Evolutionary conservation across 2,797 vertebrate species (phyloP).

Genomic region (Trachurus trachurus): DNA sequence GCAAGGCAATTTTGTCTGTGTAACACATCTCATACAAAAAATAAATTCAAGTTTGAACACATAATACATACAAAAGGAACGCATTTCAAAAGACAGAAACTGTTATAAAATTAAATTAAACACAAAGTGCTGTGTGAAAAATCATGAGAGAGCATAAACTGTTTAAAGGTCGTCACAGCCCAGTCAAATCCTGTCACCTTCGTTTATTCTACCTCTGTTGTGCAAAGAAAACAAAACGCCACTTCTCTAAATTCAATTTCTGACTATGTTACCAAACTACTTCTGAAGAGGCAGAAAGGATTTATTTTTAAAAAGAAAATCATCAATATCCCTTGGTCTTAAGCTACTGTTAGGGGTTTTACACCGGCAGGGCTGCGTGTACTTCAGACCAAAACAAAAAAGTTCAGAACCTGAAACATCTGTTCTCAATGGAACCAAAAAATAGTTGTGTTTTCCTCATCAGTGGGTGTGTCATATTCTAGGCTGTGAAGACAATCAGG

Average conservation of each 20-base stretch:
- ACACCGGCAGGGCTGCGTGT: too few species aligned
- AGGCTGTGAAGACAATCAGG: too few species aligned
- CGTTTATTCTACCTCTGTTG: neutral
- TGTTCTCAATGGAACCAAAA: too few species aligned
- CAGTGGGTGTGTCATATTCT: too few species aligned
- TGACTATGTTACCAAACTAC: neutral
- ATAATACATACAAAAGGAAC: neutral
- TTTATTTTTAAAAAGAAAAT: neutral
- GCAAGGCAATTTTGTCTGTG: neutral
- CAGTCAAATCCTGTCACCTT: neutral
- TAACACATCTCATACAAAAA: neutral
- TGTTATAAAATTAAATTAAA: neutral
- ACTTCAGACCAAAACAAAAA: too few species aligned
- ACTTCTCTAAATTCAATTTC: neutral
- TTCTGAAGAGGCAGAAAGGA: neutral
- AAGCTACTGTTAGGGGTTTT: neutral
- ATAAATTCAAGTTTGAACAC: slow-evolving; percentile 14
- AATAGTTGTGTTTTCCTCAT: too few species aligned
- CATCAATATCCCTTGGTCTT: neutral
- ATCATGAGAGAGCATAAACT: neutral
- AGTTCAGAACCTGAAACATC: too few species aligned
- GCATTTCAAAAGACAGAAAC: slow-evolving; percentile 1
- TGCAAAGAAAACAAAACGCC: neutral
- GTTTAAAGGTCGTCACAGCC: neutral
- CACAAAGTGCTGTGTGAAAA: neutral